phyloP scores from a whole-genome alignment of 2,888 invertebrate species.

The Ethmia dodecea region DNA sequence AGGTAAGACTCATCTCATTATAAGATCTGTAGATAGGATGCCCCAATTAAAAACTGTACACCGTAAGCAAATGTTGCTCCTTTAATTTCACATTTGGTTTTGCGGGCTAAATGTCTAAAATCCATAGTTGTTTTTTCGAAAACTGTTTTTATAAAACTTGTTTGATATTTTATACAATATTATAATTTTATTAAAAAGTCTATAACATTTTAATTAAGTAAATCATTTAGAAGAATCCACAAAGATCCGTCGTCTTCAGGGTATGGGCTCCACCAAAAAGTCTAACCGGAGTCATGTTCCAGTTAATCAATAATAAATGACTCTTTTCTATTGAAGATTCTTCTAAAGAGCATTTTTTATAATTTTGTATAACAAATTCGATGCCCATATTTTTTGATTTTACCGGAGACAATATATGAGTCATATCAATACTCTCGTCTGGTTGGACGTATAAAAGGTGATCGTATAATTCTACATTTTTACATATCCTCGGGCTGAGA shows the following conservation, averaged over 20 bases:
- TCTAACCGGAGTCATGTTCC: constrained; percentile 81
- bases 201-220: too few relatives aligned
- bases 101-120: too few relatives aligned
- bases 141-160: too few relatives aligned
- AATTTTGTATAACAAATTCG: constrained; percentile 55
- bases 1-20: too few relatives aligned
- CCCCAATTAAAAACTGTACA: too few relatives aligned
- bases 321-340: constrained; percentile 42
- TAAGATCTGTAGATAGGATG: too few relatives aligned
- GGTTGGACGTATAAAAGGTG: constrained; percentile 50
- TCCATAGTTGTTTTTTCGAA: too few relatives aligned
- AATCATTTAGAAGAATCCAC: constrained; percentile 70
- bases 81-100: too few relatives aligned
- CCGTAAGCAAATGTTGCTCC: too few relatives aligned
- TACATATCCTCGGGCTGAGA: constrained; percentile 42
- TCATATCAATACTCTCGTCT: constrained; percentile 54
- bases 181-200: too few relatives aligned
- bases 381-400: constrained; percentile 48
- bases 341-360: constrained; percentile 54
- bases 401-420: constrained; percentile 50
- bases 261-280: constrained; percentile 82
- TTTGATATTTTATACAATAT: too few relatives aligned
- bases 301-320: constrained; percentile 71
- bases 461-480: constrained; percentile 50
- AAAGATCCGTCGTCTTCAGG: constrained; percentile 76